Conservation (phyloP, 1,140 invertebrate genomes). For the Diorhabda carinulata region DNA sequence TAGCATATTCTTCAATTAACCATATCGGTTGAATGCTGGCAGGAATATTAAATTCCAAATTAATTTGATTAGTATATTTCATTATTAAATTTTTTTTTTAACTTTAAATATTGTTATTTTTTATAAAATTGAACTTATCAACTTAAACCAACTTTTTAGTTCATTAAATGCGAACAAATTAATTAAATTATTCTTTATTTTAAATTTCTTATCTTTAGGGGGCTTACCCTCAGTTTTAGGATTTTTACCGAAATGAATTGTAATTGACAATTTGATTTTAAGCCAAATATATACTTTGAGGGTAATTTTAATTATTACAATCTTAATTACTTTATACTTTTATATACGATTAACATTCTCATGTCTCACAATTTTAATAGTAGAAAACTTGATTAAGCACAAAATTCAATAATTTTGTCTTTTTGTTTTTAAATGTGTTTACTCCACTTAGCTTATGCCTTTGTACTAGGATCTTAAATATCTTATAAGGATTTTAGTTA, state of each 20-base stretch:
- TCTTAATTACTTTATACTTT: constrained; percentile 49
- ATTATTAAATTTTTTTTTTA: constrained; percentile 44
- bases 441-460: no score
- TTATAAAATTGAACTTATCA: constrained; percentile 48
- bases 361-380: no score
- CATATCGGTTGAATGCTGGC: constrained; percentile 50
- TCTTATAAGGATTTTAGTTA: no score
- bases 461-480: no score
- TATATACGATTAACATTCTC: constrained; percentile 46
- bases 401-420: no score
- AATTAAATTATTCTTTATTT: constrained; percentile 48
- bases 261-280: constrained; percentile 49
- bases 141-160: neutral
- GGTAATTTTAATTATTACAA: constrained; percentile 44
- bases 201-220: constrained; percentile 53
- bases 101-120: constrained; percentile 38
- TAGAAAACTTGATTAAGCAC: no score
- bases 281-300: constrained; percentile 45
- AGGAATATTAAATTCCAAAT: constrained; percentile 44
- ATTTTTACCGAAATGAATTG: constrained; percentile 55
- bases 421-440: no score
- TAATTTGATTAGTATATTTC: constrained; percentile 49
- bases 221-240: no score
- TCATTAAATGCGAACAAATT: constrained; percentile 21
- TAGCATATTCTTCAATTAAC: constrained; percentile 54